Base-by-base conservation (phyloP, 2,888 invertebrate genomes). In the Eueremaeus valkanovi region DNA sequence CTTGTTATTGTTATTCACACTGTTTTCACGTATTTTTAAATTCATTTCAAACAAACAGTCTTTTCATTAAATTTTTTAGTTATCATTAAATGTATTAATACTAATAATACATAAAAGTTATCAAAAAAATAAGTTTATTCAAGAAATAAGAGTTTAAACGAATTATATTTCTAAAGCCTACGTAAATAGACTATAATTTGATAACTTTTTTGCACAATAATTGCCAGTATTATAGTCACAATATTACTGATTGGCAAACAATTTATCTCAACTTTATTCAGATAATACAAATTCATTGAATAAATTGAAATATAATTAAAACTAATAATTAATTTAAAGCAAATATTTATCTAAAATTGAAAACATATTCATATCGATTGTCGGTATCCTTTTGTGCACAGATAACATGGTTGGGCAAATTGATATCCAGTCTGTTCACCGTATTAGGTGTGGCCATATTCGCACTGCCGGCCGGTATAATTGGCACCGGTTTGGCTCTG, bases 381-480 rank as follows among this genome's bases (percentile, higher is more conserved):
- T 27, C 55, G 27, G 16, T 9, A n/a, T 27, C 2, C 21, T 16
- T 45, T n/a, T n/a, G n/a, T n/a, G n/a, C n/a, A n/a, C n/a, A n/a
- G n/a, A n/a, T n/a, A n/a, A n/a, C n/a, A n/a, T 75, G 75, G 75
- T 24, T 70, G 31, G 75, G 75, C 18, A 75, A 75, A 58, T 42
- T 75, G 49, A 75, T 75, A n/a, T 75, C 75, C 16, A 75, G 70
- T 40, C 36, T 70, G 24, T 75, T 75, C 55, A 75, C 75, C 13
- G 70, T 75, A 18, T 29, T 75, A 24, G 75, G 75, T 8, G 75
- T 75, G 3, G 75, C 75, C 27, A 75, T 75, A 61, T 75, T 75
- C 29, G 75, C 75, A 29, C 29, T 75, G 31, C 75, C 75, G 1
- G 75, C 75, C 16, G 75, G 75, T 55, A 75, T 75, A 18, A 75